These are phyloP conservation scores for Clinocottus analis DNA, from an alignment of 2,113 vertebrate genomes.

Conservation along the genomic window DNA sequence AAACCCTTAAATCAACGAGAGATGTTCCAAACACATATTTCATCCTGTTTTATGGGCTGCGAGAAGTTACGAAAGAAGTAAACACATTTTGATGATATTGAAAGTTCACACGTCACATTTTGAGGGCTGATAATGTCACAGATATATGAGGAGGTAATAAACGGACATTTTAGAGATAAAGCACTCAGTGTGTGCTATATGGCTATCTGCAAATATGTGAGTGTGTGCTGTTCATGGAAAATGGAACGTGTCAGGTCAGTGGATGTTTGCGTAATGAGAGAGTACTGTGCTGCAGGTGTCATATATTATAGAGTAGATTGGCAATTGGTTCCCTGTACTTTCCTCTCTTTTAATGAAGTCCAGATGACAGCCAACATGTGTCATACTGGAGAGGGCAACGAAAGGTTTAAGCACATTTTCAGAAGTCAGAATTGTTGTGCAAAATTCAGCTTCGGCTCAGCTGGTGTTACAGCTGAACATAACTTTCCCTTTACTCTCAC, in stretches of 20 bases:
- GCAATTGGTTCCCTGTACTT: background rate
- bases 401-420: background rate
- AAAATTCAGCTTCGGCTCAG: background rate
- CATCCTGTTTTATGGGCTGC: background rate
- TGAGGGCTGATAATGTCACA: conserved; percentile 7
- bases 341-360: conserved; percentile 1
- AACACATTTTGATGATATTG: background rate
- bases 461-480: conserved; percentile 13
- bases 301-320: conserved; percentile 6
- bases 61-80: conserved; percentile 11
- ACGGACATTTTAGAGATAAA: conserved; percentile 10
- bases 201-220: background rate
- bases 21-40: conserved; percentile 28
- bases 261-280: conserved; percentile 35
- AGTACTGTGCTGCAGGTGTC: background rate
- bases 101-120: conserved; percentile 6
- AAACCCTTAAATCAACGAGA: conserved; percentile 4
- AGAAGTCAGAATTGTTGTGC: background rate
- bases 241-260: conserved; percentile 6
- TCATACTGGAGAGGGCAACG: conserved; percentile 4
- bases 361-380: conserved; percentile 29
- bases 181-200: background rate
- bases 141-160: background rate
- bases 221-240: background rate
- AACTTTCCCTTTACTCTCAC: conserved; percentile 36